Evolutionary conservation across 2,888 invertebrate genomes (phyloP).

Genomic region (Morpho achilles): DNA sequence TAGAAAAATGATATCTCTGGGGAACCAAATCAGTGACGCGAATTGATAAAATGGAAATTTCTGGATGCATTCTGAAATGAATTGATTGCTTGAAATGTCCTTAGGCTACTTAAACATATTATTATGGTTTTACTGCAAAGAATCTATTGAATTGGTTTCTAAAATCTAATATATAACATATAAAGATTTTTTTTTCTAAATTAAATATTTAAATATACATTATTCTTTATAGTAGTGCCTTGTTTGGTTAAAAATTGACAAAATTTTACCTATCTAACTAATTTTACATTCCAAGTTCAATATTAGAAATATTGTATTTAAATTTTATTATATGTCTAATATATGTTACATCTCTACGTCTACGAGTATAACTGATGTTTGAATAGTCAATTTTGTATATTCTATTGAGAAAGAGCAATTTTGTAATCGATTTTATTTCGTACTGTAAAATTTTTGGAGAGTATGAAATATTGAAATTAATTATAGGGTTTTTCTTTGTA

Average conservation of each 20-base stretch:
- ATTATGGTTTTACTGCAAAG: no score
- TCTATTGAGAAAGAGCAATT: slow-evolving; percentile 5
- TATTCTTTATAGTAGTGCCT: slow-evolving; percentile 15
- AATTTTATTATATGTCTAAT: slow-evolving; percentile 13
- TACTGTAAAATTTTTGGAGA: slow-evolving; percentile 12
- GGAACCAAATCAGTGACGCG: no score
- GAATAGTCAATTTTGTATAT: slow-evolving; percentile 9
- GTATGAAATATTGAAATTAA: slow-evolving; percentile 11
- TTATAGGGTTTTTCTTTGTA: slow-evolving; percentile 42
- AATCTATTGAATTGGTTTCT: no score
- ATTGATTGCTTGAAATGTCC: no score
- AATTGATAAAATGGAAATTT: no score
- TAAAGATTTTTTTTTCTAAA: no score
- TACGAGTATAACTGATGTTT: slow-evolving; percentile 11
- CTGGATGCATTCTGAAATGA: no score
- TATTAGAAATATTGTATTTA: slow-evolving; percentile 12
- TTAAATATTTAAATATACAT: no score
- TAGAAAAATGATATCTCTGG: no score
- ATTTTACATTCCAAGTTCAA: slow-evolving; percentile 23
- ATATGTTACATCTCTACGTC: slow-evolving; percentile 17
- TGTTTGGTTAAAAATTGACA: slow-evolving; percentile 13
- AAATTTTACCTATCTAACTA: slow-evolving; percentile 5
- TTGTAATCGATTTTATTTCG: background rate
- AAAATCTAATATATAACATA: no score
- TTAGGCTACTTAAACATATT: no score